Base-by-base conservation (phyloP, 2,888 invertebrate genomes). In the Pollenia amentaria region DNA sequence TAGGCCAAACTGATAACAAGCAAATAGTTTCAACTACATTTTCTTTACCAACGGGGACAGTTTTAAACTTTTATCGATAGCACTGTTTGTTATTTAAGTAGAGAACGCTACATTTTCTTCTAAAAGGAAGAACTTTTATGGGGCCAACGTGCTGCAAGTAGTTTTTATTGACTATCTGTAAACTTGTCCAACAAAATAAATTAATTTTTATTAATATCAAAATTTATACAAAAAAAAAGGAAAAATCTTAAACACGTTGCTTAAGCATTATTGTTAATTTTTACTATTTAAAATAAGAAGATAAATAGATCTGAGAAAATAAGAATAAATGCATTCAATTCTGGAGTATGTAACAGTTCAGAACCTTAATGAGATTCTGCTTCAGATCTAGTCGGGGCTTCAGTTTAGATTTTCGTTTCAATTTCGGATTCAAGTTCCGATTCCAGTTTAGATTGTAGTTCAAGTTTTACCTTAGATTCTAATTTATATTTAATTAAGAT, bases 1-100 rank as follows among this genome's bases (percentile, higher is more conserved):
- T 83, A 80, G 87, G 87, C 83, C 87, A 87, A 87, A 87, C 87
- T 87, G 87, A 87, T 87, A 87, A 87, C 76, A 80, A 87, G 85
- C 78, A 79, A 79, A 86, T 79, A 86, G 60, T 84, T 87, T 72
- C 42, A 62, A 60, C 14, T 8, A 38, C 72, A 72, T 62, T 80
- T 80, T 67, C 72, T 21, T 62, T 80, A 83, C 84, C 77, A 62
- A 40, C 79, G 77, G 84, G 76, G 80, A 87, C 84, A 87, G 62
- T 73, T 87, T 84, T 65, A 84, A 72, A 77, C 72, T 83, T 72
- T 53, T 65, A 53, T 73, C 29, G 51, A 82, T 46, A 65, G 44
- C 60, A 51, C 46, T 80, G 46, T 57, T 78, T 57, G 55, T 64
- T 72, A 18, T 21, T 77, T 57, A 44, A 29, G 21, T 29, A 48